Evolutionary conservation across 2,888 invertebrate species (phyloP).

Genomic region (Hartigia nigra): DNA sequence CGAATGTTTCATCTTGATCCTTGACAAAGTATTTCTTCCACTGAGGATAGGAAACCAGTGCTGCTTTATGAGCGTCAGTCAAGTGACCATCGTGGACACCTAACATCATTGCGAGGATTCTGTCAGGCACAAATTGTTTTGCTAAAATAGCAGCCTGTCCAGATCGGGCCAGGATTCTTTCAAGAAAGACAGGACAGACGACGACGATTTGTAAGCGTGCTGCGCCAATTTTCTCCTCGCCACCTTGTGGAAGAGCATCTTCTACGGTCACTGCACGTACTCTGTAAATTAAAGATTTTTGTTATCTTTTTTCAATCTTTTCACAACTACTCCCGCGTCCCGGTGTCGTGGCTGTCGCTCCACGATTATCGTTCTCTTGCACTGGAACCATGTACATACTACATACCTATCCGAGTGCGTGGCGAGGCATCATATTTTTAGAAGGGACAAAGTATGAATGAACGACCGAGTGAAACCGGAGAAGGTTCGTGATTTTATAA

Average conservation of each 20-base stretch:
- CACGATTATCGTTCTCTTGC: background rate
- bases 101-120: conserved; percentile 82
- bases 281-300: conserved; percentile 64
- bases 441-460: background rate
- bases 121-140: conserved; percentile 75
- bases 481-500: background rate
- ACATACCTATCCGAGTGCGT: background rate
- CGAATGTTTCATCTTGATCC: conserved; percentile 86
- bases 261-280: conserved; percentile 81
- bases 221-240: conserved; percentile 70
- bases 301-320: background rate
- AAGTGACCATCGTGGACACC: conserved; percentile 82
- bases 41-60: conserved; percentile 78
- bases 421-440: background rate
- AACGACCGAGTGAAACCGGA: background rate
- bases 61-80: conserved; percentile 75
- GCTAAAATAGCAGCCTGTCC: conserved; percentile 69
- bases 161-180: conserved; percentile 70
- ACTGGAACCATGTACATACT: background rate
- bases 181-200: conserved; percentile 80
- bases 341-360: background rate
- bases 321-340: background rate
- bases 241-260: conserved; percentile 70
- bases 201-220: conserved; percentile 85
- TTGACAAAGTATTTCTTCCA: conserved; percentile 85